These are phyloP conservation scores for Urocolius indicus DNA, from an alignment of 2,113 vertebrate genomes.

Conservation along the genomic window DNA sequence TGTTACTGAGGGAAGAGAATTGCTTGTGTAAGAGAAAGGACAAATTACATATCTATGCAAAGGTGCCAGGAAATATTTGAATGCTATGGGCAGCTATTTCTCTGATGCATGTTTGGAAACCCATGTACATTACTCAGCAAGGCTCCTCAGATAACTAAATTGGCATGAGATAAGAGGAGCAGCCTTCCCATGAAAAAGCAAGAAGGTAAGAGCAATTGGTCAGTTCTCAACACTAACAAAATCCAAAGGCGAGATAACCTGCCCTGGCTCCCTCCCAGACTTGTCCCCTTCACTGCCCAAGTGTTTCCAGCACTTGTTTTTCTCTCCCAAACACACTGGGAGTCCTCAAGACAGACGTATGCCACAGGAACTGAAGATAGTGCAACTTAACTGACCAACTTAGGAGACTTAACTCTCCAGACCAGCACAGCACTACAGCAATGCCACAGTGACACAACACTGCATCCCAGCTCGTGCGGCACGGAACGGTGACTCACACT, in stretches of 20 bases:
- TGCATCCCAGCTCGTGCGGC: not conserved
- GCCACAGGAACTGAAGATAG: not conserved
- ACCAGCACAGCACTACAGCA: not conserved
- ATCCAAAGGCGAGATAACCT: not conserved
- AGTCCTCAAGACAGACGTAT: not conserved
- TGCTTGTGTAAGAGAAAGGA: not conserved
- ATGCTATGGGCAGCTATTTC: not conserved
- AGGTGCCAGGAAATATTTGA: not conserved
- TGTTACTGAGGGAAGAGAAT: fast-evolving
- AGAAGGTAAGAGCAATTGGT: not conserved
- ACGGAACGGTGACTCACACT: not conserved
- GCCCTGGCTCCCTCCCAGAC: not conserved
- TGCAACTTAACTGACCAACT: not conserved
- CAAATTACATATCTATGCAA: not conserved
- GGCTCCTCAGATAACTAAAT: not conserved
- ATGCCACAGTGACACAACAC: fast-evolving
- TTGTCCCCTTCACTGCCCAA: not conserved
- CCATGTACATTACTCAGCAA: not conserved
- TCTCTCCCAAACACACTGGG: not conserved
- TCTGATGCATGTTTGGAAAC: not conserved
- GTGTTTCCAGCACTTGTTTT: not conserved
- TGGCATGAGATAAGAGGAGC: not conserved
- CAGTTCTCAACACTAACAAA: not conserved
- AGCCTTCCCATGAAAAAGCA: not conserved
- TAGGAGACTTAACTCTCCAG: not conserved